These are phyloP conservation scores for Paraescarpia echinospica DNA, from an alignment of 1,140 invertebrate species.

Conservation along the genomic window DNA sequence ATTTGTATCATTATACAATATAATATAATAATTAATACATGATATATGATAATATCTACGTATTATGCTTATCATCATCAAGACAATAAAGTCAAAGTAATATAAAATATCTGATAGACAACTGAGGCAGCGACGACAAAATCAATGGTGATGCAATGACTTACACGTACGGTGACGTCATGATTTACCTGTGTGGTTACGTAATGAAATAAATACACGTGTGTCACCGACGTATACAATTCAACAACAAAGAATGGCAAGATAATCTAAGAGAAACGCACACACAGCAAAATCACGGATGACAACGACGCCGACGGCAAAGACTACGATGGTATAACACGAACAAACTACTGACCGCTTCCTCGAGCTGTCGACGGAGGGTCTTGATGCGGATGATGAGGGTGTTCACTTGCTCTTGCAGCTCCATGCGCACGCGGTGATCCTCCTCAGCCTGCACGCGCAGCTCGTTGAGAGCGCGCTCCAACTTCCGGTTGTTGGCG, in stretches of 20 bases:
- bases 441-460: slow-evolving; percentile 49
- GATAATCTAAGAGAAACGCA: background rate
- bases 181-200: background rate
- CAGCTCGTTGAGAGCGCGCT: slow-evolving; percentile 53
- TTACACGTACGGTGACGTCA: background rate
- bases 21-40: too few relatives aligned
- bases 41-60: too few relatives aligned
- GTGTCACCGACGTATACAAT: background rate
- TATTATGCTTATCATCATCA: too few relatives aligned
- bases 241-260: background rate
- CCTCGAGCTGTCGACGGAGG: slow-evolving; percentile 57
- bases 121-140: background rate
- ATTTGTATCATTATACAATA: background rate
- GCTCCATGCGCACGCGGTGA: slow-evolving; percentile 47
- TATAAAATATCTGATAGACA: background rate
- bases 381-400: slow-evolving; percentile 52
- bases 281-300: background rate
- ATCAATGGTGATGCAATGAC: too few relatives aligned
- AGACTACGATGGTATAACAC: background rate
- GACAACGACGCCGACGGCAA: background rate
- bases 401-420: slow-evolving; percentile 50
- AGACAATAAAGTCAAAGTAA: too few relatives aligned
- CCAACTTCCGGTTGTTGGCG: slow-evolving; percentile 48
- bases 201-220: background rate
- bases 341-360: slow-evolving; percentile 51